Evolutionary conservation across 2,113 vertebrate species (phyloP).

Genomic region (human): GRCh38 chr1:59387001-59387500

Average conservation of each 20-base stretch:
- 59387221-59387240: not conserved
- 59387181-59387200: not conserved
- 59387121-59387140: constrained; percentile 13
- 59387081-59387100: not conserved
- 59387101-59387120: not conserved
- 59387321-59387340: not conserved
- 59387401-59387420: constrained; percentile 13
- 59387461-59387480: not conserved
- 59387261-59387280: constrained; percentile 25
- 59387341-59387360: not conserved
- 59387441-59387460: not conserved
- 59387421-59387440: not conserved
- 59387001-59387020: not conserved
- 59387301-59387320: not conserved
- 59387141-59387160: not conserved
- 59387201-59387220: not conserved
- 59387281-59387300: constrained; percentile 25
- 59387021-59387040: not conserved
- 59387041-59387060: not conserved
- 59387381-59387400: not conserved
- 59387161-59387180: constrained; percentile 15
- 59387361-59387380: not conserved
- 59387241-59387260: not conserved
- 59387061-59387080: not conserved
- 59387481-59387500: not conserved